Evolutionary conservation across 2,888 invertebrate species (phyloP).

Genomic region (Elysia crispata): DNA sequence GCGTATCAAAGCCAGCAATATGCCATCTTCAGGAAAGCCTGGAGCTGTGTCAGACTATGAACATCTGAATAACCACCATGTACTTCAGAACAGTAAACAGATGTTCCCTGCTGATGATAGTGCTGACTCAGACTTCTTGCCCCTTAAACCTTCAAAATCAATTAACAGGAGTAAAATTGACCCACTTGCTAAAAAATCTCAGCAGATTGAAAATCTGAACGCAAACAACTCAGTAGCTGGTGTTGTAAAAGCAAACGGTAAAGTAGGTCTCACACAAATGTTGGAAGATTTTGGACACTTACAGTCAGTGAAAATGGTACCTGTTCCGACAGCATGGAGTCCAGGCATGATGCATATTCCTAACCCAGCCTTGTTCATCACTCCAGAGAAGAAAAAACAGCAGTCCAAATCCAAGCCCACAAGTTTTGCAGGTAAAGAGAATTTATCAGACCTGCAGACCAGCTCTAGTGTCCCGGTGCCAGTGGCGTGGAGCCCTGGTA

Average conservation of each 20-base stretch:
- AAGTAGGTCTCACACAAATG: background rate
- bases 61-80: slow-evolving; percentile 9
- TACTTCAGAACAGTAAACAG: background rate
- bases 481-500: slow-evolving; percentile 43
- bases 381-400: slow-evolving; percentile 31
- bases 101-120: background rate
- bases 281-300: slow-evolving; percentile 5
- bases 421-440: slow-evolving; percentile 2
- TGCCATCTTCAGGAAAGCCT: slow-evolving; percentile 19
- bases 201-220: background rate
- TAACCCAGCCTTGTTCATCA: slow-evolving; percentile 38
- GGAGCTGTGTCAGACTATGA: slow-evolving; percentile 39
- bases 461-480: slow-evolving; percentile 49
- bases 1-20: background rate
- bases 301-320: slow-evolving; percentile 11
- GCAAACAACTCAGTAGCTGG: background rate
- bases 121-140: slow-evolving; percentile 29
- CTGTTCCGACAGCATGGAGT: slow-evolving; percentile 27
- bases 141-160: slow-evolving; percentile 13
- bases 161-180: too few species aligned
- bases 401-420: background rate
- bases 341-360: slow-evolving; percentile 35
- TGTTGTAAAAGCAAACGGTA: background rate
- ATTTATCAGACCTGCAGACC: slow-evolving; percentile 29
- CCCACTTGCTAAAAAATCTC: background rate